phyloP scores from a whole-genome alignment of 1,140 invertebrate species.

The Cecropterus lyciades region DNA sequence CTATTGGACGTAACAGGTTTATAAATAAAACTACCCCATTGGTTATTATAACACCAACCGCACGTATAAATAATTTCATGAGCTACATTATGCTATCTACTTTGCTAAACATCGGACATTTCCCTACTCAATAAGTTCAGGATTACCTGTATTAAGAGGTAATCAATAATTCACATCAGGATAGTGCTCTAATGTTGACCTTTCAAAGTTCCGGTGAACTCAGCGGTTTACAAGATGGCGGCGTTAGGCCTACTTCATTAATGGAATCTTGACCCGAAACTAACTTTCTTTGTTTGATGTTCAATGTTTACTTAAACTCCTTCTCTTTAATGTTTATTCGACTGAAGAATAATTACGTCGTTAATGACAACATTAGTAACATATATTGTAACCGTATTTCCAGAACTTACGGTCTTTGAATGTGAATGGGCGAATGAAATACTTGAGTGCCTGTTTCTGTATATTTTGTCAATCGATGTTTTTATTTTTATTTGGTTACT shows the following conservation, averaged over 20 bases:
- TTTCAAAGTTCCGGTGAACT: slow-evolving; percentile 22
- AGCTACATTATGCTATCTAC: slow-evolving; percentile 5
- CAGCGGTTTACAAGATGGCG: slow-evolving; percentile 20
- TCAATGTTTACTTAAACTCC: slow-evolving; percentile 20
- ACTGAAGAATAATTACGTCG: background rate
- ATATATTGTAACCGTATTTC: background rate
- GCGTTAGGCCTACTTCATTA: slow-evolving; percentile 24
- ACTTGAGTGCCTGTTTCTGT: too few relatives aligned
- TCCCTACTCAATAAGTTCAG: background rate
- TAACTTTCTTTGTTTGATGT: slow-evolving; percentile 19
- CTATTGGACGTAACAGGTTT: too few relatives aligned
- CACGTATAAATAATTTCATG: too few relatives aligned
- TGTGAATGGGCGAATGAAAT: too few relatives aligned
- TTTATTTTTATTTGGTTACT: too few relatives aligned
- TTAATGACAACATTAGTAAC: slow-evolving; percentile 4
- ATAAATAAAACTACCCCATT: too few relatives aligned
- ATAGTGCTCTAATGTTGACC: slow-evolving; percentile 14
- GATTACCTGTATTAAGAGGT: background rate
- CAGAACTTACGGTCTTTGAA: too few relatives aligned
- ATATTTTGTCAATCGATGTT: too few relatives aligned
- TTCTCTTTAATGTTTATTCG: slow-evolving; percentile 17
- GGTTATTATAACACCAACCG: too few relatives aligned
- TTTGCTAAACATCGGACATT: background rate
- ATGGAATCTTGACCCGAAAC: slow-evolving; percentile 22
- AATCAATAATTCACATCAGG: slow-evolving; percentile 17